Percentiles rank a stretch among this genome's conserved stretches.
These are phyloP conservation scores for Cynodonichthys magdalenae DNA, from an alignment of 2,797 vertebrate genomes.

Conservation along the genomic window DNA sequence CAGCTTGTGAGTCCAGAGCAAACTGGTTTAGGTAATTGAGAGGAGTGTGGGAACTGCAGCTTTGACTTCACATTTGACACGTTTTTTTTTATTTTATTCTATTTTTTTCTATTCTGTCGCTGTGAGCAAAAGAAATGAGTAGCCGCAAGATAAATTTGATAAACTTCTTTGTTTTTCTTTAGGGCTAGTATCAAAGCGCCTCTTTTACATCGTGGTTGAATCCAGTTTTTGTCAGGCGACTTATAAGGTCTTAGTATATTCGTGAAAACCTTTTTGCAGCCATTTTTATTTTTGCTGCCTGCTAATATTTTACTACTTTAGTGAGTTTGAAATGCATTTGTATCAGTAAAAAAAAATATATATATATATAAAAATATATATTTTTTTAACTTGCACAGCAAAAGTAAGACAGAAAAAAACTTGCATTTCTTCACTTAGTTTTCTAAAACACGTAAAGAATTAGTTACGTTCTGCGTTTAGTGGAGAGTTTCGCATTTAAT, in stretches of 20 bases:
- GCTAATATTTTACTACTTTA: neutral
- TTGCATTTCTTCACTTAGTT: neutral
- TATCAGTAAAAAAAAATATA: no score
- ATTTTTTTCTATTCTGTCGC: neutral
- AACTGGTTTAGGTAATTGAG: constrained; percentile 57
- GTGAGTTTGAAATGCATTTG: neutral
- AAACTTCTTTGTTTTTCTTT: neutral
- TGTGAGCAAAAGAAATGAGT: constrained; percentile 18
- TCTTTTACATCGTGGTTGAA: neutral
- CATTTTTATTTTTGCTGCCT: neutral
- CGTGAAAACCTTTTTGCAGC: neutral
- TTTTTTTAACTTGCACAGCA: neutral
- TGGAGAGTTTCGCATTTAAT: neutral
- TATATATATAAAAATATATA: no score
- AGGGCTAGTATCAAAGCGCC: neutral
- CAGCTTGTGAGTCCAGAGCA: constrained; percentile 37
- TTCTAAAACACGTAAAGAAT: neutral
- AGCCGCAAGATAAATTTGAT: constrained; percentile 3
- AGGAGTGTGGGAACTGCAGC: constrained; percentile 61
- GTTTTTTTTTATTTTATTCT: no score
- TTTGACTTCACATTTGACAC: constrained; percentile 54
- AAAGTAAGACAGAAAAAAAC: neutral
- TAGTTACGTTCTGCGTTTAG: neutral
- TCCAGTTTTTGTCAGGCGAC: neutral
- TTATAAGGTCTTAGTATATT: neutral